Evolutionary conservation across 1,140 invertebrate species (phyloP).

Genomic region (Zophobas atratus): DNA sequence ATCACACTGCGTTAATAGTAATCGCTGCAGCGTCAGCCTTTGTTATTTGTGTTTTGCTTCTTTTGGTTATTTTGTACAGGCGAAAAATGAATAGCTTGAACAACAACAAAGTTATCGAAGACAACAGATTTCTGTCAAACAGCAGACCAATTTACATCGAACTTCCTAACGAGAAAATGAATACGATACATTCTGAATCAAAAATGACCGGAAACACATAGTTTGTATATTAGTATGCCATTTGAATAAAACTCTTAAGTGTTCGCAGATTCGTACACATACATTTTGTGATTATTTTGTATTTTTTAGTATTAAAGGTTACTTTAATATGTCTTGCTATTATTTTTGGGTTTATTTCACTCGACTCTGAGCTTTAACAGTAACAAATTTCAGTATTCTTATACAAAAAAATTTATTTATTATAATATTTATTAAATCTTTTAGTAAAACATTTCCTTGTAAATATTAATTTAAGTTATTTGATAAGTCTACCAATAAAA

Average conservation of each 20-base stretch:
- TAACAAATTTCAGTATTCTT: background rate
- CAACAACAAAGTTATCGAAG: constrained; percentile 70
- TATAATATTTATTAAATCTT: constrained; percentile 10
- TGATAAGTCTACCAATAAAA: constrained; percentile 27
- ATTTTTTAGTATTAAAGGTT: constrained; percentile 5
- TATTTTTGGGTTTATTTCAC: constrained; percentile 29
- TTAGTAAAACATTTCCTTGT: background rate
- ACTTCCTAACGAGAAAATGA: constrained; percentile 68
- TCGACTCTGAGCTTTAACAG: background rate
- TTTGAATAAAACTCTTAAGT: constrained; percentile 33
- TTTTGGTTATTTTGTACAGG: constrained; percentile 79
- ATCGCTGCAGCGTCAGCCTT: constrained; percentile 80
- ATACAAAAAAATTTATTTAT: constrained; percentile 8
- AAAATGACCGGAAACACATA: constrained; percentile 5
- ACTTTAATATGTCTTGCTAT: constrained; percentile 7
- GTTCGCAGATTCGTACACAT: background rate
- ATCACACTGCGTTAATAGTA: constrained; percentile 80
- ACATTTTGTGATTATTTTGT: background rate
- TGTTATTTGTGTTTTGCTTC: constrained; percentile 79
- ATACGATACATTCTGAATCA: constrained; percentile 43
- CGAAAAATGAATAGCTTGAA: constrained; percentile 70
- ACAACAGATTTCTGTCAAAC: constrained; percentile 71
- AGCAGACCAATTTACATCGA: constrained; percentile 73
- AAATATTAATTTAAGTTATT: background rate
- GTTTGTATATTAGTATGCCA: constrained; percentile 33